Base-by-base conservation (phyloP, 2,797 vertebrate genomes). In the Onychomys leucogaster region DNA sequence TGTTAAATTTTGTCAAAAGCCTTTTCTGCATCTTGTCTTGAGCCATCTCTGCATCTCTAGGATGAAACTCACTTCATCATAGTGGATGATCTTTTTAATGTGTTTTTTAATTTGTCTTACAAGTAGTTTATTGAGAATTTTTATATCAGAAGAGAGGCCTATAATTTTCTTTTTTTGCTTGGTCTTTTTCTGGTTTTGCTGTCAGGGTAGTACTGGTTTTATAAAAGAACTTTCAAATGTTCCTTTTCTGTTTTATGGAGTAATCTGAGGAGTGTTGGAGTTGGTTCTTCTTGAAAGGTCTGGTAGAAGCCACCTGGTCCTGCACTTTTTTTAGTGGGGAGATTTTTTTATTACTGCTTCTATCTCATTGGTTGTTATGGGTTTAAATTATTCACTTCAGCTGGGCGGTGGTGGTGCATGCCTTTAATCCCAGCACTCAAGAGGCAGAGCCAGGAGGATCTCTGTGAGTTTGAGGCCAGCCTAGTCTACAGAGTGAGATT, bases 151-250 rank as follows among this genome's bases (percentile, higher is more conserved):
- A 65, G 82, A 67, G 65, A n/a, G 43, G 43, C 43, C 43, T 85
- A 16, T 65, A n/a, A 67, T 67, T 85, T 85, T 85, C 12, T 67
- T 34, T 46, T 85, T 49, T 85, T 34, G 32, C 65, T 49, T 85
- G 32, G 21, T 67, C 83, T 67, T 67, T 52, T 52, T 67, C 32
- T 67, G 63, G 43, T 85, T 67, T 85, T 67, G 32, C 83, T 67
- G 23, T 67, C 10, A 46, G 61, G 32, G 61, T 67, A 67, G 67
- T n/a, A 52, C 83, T 67, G 63, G 43, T 85, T 43, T 85, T 46
- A 85, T 67, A 85, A 85, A 67, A 85, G 83, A 67, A 67, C 46
- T 34, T 67, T 85, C 63, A 85, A 85, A 19, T 85, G 83, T 85
- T 52, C 83, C 43, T 85, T 85, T 85, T 85, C 43, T 85, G 80